Evolutionary conservation across 2,113 vertebrate genomes (phyloP).

Genomic region (Romanogobio albipinnatus): DNA sequence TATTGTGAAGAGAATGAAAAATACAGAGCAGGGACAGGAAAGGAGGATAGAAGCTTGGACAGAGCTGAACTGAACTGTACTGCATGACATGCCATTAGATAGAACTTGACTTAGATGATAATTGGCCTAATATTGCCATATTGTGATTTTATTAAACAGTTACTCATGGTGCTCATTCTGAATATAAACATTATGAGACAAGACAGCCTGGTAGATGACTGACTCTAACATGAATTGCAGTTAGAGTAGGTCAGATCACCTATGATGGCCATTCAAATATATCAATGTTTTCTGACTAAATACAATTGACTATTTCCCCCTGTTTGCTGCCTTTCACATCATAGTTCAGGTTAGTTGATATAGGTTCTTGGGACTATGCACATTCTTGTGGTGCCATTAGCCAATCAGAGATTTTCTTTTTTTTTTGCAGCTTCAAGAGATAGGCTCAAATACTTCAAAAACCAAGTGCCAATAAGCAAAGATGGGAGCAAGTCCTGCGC

Average conservation of each 20-base stretch:
- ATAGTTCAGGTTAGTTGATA: no score
- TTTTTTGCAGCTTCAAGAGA: neutral
- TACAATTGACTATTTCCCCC: neutral
- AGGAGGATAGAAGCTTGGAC: neutral
- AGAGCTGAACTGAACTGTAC: neutral
- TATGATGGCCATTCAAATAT: neutral
- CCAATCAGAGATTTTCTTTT: neutral
- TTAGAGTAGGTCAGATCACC: neutral
- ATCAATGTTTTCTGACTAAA: neutral
- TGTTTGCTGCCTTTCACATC: neutral
- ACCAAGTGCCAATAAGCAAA: neutral
- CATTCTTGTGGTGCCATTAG: neutral
- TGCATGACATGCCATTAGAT: neutral
- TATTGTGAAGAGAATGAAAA: neutral
- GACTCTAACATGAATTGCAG: neutral
- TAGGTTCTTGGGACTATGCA: neutral
- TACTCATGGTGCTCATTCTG: neutral
- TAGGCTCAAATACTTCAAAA: neutral
- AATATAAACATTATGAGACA: neutral
- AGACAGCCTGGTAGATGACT: neutral
- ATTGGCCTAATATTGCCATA: conserved; percentile 3
- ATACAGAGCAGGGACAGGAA: neutral
- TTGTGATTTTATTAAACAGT: conserved; percentile 3
- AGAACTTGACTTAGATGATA: conserved; percentile 17
- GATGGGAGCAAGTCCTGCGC: no score